Conservation (phyloP, 2,888 invertebrate genomes). For the Imbricaverruca yamaguchii region DNA sequence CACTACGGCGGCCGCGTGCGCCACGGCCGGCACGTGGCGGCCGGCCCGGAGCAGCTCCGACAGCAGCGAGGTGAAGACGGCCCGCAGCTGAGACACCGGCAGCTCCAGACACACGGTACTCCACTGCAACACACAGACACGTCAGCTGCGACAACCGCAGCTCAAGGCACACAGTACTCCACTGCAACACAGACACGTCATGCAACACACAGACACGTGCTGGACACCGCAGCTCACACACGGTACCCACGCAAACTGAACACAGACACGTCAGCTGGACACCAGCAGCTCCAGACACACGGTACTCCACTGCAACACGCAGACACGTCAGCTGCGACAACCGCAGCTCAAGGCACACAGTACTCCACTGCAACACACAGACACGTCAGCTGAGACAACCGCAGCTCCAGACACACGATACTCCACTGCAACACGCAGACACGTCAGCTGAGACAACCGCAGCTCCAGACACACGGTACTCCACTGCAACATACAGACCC, state of each 20-base stretch:
- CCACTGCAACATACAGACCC: not conserved
- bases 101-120: constrained; percentile 77
- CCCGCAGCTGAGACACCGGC: constrained; percentile 67
- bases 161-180: not conserved
- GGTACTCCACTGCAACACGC: not conserved
- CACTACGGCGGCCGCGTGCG: constrained; percentile 80
- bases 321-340: not conserved
- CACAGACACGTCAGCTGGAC: constrained; percentile 25
- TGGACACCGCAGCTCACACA: not conserved
- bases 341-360: not conserved
- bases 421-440: not conserved
- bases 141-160: not conserved
- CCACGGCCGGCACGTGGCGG: constrained; percentile 73
- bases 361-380: not conserved
- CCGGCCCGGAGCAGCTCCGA: constrained; percentile 73
- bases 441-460: not conserved
- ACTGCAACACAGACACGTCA: not conserved
- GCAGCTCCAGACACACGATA: not conserved
- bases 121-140: not conserved
- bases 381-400: not conserved
- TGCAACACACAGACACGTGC: not conserved
- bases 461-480: not conserved
- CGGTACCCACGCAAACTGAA: constrained; percentile 61
- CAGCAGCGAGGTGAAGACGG: constrained; percentile 70
- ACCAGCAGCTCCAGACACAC: not conserved